Evolutionary conservation across 2,797 vertebrate genomes (phyloP).

Genomic region (Chrosomus eos): DNA sequence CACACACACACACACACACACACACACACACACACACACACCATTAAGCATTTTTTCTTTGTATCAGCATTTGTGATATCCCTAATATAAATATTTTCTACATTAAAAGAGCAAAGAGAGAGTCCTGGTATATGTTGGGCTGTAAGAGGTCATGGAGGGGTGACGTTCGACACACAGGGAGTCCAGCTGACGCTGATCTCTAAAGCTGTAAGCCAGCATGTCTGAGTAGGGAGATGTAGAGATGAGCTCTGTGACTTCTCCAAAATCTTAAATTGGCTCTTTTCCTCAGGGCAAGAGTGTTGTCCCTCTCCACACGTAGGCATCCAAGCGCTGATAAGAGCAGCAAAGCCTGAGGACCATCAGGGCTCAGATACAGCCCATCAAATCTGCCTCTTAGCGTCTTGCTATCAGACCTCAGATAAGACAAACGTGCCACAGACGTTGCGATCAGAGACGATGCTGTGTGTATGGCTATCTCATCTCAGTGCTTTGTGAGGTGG

Average conservation of each 20-base stretch:
- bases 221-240: slow-evolving; percentile 34
- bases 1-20: background rate
- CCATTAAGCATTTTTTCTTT: background rate
- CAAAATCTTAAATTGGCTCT: slow-evolving; percentile 30
- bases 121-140: slow-evolving; percentile 16
- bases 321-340: slow-evolving; percentile 55
- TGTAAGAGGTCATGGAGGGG: slow-evolving; percentile 35
- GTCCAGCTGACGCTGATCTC: slow-evolving; percentile 29
- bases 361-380: slow-evolving; percentile 26
- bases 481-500: slow-evolving; percentile 36
- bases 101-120: background rate
- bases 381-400: slow-evolving; percentile 30
- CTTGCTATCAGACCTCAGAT: slow-evolving; percentile 55
- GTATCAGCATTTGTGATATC: background rate
- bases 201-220: slow-evolving; percentile 34
- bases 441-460: slow-evolving; percentile 9
- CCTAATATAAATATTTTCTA: background rate
- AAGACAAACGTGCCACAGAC: slow-evolving; percentile 44
- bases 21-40: background rate
- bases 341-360: slow-evolving; percentile 42
- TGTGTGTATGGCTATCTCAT: slow-evolving; percentile 42
- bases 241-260: slow-evolving; percentile 35
- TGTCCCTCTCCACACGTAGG: slow-evolving; percentile 30
- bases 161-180: slow-evolving; percentile 16
- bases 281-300: slow-evolving; percentile 30